Evolutionary conservation across 1,140 invertebrate genomes (phyloP), one percentile per base, ranked within the genome.

Genomic region (Trichonephila inaurata): DNA sequence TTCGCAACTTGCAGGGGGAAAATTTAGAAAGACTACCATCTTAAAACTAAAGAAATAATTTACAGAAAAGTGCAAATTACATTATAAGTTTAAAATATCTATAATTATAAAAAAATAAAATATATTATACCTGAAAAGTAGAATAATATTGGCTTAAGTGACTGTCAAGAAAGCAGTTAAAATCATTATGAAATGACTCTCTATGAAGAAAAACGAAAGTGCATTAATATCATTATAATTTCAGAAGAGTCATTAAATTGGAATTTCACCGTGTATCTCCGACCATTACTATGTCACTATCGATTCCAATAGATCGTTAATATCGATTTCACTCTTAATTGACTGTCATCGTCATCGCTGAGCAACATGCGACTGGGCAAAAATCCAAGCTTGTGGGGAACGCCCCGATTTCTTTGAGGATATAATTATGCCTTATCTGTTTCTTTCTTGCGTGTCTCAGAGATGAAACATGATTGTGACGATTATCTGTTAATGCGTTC

Each of bases 291-390:
- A 21, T 19, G 62, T 19, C 62, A 21, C 16, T 64, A 77, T 77
- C 72, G 72, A 77, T 77, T 40, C 72, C 24, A 16, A 28, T 40
- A 40, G 72, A 77, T 77, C 72, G 72, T 77, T 77, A 77, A n/a
- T 40, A 77, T 77, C 33, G 72, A 77, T 77, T 77, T 77, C 28
- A 16, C 21, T 12, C 72, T 77, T 77, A 40, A 33, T 28, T 77
- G 72, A 28, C 33, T 16, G 72, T 77, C 72, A 77, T 64, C 62
- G 62, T 19, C 62, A 64, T 64, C 62, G 62, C 62, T 16, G 21
- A 64, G 62, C 21, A 64, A 18, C 62, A 64, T 64, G 16, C 62
- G 62, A 21, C 62, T 64, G 62, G 62, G 18, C 62, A 64, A 51
- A 64, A 64, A 64, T 64, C 62, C 62, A 64, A 64, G 62, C 21